Percentiles rank a stretch among this genome's conserved stretches.
Evolutionary conservation across 2,888 invertebrate species (phyloP).

Genomic region (Penaeus monodon): DNA sequence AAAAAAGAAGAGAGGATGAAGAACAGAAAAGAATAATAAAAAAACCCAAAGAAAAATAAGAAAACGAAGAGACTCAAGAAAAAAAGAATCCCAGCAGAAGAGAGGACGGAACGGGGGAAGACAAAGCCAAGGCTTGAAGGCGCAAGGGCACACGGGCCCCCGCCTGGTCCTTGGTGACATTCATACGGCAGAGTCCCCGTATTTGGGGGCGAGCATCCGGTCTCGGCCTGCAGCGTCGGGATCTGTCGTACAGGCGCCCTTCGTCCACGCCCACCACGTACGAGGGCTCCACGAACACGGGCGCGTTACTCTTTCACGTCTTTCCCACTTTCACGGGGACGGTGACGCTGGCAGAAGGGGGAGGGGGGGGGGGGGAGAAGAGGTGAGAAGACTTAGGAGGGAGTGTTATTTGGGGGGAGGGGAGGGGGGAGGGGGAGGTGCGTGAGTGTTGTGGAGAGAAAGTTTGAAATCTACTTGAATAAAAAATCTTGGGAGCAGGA

Average conservation of each 20-base stretch:
- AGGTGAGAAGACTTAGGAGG: background rate
- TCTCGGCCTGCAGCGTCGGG: constrained; percentile 92
- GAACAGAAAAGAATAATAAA: no score
- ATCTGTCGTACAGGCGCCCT: constrained; percentile 89
- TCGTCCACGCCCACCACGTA: constrained; percentile 93
- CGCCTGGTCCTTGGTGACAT: constrained; percentile 85
- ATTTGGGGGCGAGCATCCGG: constrained; percentile 93
- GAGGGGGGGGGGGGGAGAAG: background rate
- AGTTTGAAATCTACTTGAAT: no score
- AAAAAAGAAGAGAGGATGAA: no score
- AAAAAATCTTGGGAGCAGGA: no score
- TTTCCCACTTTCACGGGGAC: constrained; percentile 93
- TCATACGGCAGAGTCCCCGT: constrained; percentile 98
- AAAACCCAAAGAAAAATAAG: no score
- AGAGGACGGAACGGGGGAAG: no score
- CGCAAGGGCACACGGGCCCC: background rate
- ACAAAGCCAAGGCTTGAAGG: no score
- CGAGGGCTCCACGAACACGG: constrained; percentile 89
- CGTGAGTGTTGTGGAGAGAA: no score
- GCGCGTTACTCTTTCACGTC: constrained; percentile 97
- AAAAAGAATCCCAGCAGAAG: no score
- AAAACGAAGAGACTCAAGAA: no score
- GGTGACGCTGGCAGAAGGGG: constrained; percentile 81
- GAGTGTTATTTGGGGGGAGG: background rate
- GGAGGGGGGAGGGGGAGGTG: no score